Evolutionary conservation across 1,140 invertebrate species (phyloP), one percentile per base, ranked within the genome.

Genomic region (Scaptomyza pallida): DNA sequence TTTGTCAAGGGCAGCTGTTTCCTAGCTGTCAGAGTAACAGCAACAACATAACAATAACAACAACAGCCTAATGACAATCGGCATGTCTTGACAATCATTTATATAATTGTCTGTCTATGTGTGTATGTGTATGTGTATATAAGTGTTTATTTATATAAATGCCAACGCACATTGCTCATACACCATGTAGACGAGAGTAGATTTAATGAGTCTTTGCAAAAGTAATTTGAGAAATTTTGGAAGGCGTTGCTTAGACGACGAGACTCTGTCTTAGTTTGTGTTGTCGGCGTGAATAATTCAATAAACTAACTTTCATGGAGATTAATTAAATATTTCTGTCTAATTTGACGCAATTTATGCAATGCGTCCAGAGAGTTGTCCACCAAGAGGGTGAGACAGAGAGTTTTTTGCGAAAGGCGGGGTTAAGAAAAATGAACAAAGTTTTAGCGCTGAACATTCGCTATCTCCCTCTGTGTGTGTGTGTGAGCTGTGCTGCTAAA

Each of bases 241-340:
- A 26, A 12, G 33, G 33, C n/a, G 16, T 21, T 21, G 21, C 56
- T 23, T 17, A 56, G 72, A 47, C 60, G 43, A 47, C 26, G 9
- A 30, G 21, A 12, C n/a, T 15, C 23, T 45, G 13, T 30, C 21
- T 37, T 19, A 19, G 35, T 19, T 43, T 19, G 45, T 51, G 68
- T 45, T 51, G 68, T 45, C 64, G 71, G 60, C 50, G 64, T 72
- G 64, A 78, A 86, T 86, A 88, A 86, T 86, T 86, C 78, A 86
- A 86, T 86, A 86, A 86, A 88, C 60, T 74, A 88, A 88, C 67
- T 88, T 88, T 88, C 54, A 73, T 69, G 43, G 56, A 88, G 83
- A 88, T 88, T 88, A 88, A 88, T 88, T 88, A 82, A 88, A 88
- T 88, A 88, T 89, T 89, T 89, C 83, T 86, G 82, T 88, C 82